Base-by-base conservation (phyloP, 2,888 invertebrate species). In the Melanargia galathea region DNA sequence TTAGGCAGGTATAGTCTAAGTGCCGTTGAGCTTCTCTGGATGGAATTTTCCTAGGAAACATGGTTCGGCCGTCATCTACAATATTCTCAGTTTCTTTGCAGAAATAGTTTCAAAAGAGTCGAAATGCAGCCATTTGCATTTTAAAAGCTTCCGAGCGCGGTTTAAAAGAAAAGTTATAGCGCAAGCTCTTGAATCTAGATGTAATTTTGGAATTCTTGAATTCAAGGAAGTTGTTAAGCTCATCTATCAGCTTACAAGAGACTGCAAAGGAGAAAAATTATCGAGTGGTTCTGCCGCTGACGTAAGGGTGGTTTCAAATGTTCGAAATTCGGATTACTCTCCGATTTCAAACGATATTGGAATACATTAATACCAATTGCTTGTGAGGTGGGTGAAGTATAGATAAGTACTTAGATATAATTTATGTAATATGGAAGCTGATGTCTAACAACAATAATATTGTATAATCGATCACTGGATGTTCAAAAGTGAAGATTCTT, bases 41-140 rank as follows among this genome's bases (percentile, higher is more conserved):
- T 20, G 33, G 13, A 35, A 18, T 35, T 30, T n/a, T 18, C 18
- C 33, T 7, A 20, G 20, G 18, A 20, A 52, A 20, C 11, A 20
- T 35, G 7, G 2, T 4, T 18, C 30, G 73, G 75, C 78, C 71
- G 71, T 79, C 82, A 78, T 81, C 80, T 79, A 76, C 81, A 82
- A 80, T 81, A 80, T 83, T 78, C 77, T 72, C 70, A 80, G 81
- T 75, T 79, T 75, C 78, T 79, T 82, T 82, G 82, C 78, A 81
- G 82, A 82, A 86, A 85, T 84, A 83, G 81, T 83, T 87, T 84
- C 80, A 83, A 86, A 80, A 78, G 82, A 81, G 78, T 76, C 77
- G 83, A 82, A 85, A 83, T 86, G 84, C 83, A 77, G 81, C 81
- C 81, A 87, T 90, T 89, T 87, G 86, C 86, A 86, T 89, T 81